These are phyloP conservation scores for Mesorhabditis sp. DNA, from an alignment of 2,888 invertebrate genomes.

Conservation along the genomic window DNA sequence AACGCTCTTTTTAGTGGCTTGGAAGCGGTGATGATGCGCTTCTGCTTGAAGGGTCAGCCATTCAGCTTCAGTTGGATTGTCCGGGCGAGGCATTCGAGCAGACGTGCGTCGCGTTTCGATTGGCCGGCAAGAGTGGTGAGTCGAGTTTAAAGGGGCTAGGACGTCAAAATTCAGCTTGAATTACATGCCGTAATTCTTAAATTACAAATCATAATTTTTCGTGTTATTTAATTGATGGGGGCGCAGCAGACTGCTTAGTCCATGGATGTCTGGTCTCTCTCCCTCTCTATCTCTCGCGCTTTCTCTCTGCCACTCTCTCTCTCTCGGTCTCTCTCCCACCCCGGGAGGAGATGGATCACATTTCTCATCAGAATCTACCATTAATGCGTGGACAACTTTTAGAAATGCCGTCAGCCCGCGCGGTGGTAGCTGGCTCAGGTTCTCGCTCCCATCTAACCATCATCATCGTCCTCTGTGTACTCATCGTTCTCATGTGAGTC, in stretches of 20 bases:
- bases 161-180: too few relatives aligned
- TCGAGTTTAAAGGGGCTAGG: too few relatives aligned
- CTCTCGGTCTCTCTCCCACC: too few relatives aligned
- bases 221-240: too few relatives aligned
- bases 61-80: neutral
- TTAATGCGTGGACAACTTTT: neutral
- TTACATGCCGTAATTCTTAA: too few relatives aligned
- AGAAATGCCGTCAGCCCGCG: neutral
- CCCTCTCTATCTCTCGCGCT: too few relatives aligned
- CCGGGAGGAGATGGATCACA: too few relatives aligned
- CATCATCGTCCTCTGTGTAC: neutral
- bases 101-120: neutral
- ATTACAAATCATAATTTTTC: too few relatives aligned
- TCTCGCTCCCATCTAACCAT: neutral
- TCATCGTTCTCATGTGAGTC: neutral
- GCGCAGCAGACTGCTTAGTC: too few relatives aligned
- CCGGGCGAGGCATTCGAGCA: neutral
- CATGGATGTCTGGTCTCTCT: too few relatives aligned
- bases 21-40: neutral
- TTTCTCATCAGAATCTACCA: neutral
- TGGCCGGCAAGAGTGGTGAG: neutral
- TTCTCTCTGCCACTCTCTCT: too few relatives aligned
- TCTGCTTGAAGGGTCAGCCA: constrained; percentile 2
- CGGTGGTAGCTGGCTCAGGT: neutral
- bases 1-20: neutral